Evolutionary conservation across 2,797 vertebrate species (phyloP).

Genomic region (Microtus californicus): DNA sequence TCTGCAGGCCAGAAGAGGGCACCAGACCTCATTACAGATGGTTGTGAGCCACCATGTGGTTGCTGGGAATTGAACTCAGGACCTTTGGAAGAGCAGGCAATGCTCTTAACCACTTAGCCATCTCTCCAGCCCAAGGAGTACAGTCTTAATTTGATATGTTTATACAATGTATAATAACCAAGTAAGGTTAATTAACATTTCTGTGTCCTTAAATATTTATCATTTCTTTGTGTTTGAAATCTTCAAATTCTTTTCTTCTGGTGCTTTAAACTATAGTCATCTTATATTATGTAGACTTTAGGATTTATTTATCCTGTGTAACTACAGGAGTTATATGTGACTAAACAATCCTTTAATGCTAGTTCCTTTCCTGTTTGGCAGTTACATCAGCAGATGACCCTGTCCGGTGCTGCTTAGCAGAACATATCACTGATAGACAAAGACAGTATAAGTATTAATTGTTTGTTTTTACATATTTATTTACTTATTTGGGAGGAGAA

Average conservation of each 20-base stretch:
- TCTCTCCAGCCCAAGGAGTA: too few species aligned
- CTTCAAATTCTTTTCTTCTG: not conserved
- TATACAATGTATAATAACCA: not conserved
- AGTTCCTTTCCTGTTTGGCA: constrained; percentile 20
- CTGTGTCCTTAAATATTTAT: not conserved
- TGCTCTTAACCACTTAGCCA: too few species aligned
- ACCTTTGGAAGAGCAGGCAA: too few species aligned
- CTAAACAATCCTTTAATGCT: not conserved
- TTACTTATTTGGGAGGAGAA: not conserved
- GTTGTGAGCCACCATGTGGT: too few species aligned
- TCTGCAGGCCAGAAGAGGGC: too few species aligned
- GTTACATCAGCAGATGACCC: not conserved
- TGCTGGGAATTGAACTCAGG: too few species aligned
- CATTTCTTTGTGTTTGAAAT: constrained; percentile 1
- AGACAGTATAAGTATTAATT: not conserved
- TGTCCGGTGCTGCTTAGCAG: not conserved
- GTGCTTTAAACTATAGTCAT: not conserved
- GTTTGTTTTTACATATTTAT: not conserved
- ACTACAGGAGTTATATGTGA: not conserved
- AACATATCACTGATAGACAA: constrained; percentile 31
- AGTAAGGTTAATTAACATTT: not conserved
- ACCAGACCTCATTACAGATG: too few species aligned
- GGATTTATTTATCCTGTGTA: not conserved
- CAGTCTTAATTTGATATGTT: not conserved
- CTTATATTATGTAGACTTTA: not conserved